Evolutionary conservation across 2,113 vertebrate species (phyloP).

Genomic region (Mohoua ochrocephala): DNA sequence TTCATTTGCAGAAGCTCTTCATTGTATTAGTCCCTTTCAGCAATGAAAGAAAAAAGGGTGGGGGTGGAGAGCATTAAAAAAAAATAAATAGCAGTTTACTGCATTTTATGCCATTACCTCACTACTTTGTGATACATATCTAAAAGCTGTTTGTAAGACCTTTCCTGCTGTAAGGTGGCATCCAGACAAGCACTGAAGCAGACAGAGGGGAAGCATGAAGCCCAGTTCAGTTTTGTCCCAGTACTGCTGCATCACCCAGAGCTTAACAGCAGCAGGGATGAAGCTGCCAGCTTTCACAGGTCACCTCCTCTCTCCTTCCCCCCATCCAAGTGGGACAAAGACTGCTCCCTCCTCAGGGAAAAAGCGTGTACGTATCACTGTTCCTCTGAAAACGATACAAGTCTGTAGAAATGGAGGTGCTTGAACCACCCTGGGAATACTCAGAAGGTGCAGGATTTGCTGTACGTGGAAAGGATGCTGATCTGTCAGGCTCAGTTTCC

Average conservation of each 20-base stretch:
- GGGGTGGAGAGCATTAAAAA: constrained; percentile 4
- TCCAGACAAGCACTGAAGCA: neutral
- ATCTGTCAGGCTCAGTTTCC: neutral
- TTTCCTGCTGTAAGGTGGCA: neutral
- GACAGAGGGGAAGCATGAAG: neutral
- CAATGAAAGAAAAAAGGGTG: neutral
- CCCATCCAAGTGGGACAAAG: neutral
- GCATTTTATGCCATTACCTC: constrained; percentile 34
- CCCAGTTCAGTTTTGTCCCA: neutral
- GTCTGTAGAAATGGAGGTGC: neutral
- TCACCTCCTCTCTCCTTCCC: neutral
- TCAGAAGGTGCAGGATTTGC: neutral
- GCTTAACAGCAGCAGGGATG: neutral
- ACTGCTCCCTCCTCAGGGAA: neutral
- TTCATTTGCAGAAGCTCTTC: constrained; percentile 39
- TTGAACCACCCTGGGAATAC: neutral
- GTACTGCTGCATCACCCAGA: neutral
- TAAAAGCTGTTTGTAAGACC: constrained; percentile 20
- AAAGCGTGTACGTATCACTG: neutral
- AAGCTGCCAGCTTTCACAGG: neutral
- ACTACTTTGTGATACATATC: constrained; percentile 1
- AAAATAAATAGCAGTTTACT: constrained; percentile 1
- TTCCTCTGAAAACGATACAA: neutral
- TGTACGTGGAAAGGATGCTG: neutral
- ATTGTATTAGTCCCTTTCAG: constrained; percentile 41